Base-by-base conservation (phyloP, 2,113 vertebrate genomes). In the Puma concolor region DNA sequence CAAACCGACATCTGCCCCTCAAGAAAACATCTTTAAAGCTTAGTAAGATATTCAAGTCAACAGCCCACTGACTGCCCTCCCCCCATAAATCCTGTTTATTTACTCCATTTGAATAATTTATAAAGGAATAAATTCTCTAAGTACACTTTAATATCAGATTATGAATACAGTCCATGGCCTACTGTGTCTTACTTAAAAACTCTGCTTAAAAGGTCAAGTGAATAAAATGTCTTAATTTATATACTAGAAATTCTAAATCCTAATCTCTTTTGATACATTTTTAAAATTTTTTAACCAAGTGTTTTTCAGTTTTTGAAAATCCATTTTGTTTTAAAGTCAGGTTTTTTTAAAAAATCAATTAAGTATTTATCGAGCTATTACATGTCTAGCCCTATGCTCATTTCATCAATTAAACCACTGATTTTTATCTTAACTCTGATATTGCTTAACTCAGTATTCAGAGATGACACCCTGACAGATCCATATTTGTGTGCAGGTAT, bases 191-290 rank as follows among this genome's bases (percentile, higher is more conserved):
- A 41, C 66, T 86, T 87, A 88, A 97, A 97, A 92, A 97, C 38
- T 92, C 63, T 54, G 64, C 48, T 94, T 97, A 92, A 83, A 89
- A 97, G 64, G 48, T 92, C 74, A 96, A 96, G 25, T 72, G 95
- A 96, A 85, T 77, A 95, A 96, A 97, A 97, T 92, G 27, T 87
- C 86, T 97, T 85, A 83, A 95, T 95, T 95, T 97, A 86, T 80
- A 92, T 81, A 69, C 76, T 57, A 96, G n/a, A 95, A 95, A 94
- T 91, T 91, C 48, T 90, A 94, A 96, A 96, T 97, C 48, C 85
- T 91, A 84, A 95, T 94, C 10, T 90, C 31, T 91, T 57, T 16
- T 14, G 38, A 91, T 44, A 95, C 1, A 94, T 41, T 33, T 48
- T 23, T 48, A 57, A 91, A 88, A 82, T 21, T 90, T 91, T 97